phyloP scores from a whole-genome alignment of 2,888 invertebrate genomes.

The Craniophora ligustri region DNA sequence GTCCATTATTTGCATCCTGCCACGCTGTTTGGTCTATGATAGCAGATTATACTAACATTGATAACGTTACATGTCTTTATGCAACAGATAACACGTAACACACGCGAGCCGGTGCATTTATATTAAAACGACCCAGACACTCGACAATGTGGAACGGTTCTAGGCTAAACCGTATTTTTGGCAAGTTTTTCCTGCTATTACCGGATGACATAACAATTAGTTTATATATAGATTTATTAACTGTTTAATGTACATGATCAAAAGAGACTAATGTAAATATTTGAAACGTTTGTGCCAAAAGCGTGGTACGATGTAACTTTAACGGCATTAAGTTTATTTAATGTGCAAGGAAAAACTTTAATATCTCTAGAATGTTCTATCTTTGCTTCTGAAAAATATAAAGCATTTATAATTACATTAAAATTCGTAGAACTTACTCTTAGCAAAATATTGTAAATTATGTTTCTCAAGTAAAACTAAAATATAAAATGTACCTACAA shows the following conservation, averaged over 20 bases:
- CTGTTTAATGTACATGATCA: constrained; percentile 15
- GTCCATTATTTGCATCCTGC: background rate
- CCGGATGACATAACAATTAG: constrained; percentile 8
- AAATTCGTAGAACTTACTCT: background rate
- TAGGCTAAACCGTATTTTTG: constrained; percentile 17
- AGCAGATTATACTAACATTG: background rate
- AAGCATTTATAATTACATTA: background rate
- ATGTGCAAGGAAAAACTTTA: too few relatives aligned
- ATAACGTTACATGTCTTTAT: constrained; percentile 3
- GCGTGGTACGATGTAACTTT: constrained; percentile 3
- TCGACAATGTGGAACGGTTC: constrained; percentile 8
- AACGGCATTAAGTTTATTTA: constrained; percentile 22
- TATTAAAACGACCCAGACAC: constrained; percentile 16
- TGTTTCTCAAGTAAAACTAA: background rate
- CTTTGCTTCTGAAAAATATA: background rate
- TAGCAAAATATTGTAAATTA: background rate
- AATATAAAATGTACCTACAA: too few relatives aligned
- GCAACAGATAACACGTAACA: constrained; percentile 1
- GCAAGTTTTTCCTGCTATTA: constrained; percentile 3
- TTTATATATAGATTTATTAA: constrained; percentile 14
- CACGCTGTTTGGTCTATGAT: background rate
- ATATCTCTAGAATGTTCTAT: background rate
- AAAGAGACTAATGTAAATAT: constrained; percentile 32
- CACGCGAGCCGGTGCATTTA: background rate
- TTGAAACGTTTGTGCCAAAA: constrained; percentile 30